These are phyloP conservation scores for Chionis minor DNA, from an alignment of 2,113 vertebrate species.

Conservation along the genomic window DNA sequence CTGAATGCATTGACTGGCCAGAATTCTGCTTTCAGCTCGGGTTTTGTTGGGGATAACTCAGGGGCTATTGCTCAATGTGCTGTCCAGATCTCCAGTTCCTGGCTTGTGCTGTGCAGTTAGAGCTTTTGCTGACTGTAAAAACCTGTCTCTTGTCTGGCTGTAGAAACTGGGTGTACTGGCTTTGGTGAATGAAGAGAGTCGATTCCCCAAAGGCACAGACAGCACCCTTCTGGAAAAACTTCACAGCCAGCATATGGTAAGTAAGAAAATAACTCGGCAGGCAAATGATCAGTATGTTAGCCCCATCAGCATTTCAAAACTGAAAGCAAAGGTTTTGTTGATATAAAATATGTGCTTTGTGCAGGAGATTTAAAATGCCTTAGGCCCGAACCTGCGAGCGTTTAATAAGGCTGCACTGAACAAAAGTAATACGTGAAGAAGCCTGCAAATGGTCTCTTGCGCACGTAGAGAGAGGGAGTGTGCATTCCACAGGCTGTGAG, in stretches of 20 bases:
- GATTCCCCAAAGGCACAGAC: slow-evolving; percentile 95
- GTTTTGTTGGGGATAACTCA: background rate
- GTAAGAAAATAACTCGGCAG: slow-evolving; percentile 63
- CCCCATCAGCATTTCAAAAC: slow-evolving; percentile 45
- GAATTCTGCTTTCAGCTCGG: background rate
- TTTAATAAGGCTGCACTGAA: slow-evolving; percentile 1
- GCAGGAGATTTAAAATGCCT: slow-evolving; percentile 14
- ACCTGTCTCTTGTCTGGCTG: slow-evolving; percentile 36
- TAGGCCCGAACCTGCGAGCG: background rate
- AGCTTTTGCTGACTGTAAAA: slow-evolving; percentile 35
- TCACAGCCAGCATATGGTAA: slow-evolving; percentile 88
- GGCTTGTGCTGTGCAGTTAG: background rate
- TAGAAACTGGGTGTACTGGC: slow-evolving; percentile 92
- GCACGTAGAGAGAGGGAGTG: background rate
- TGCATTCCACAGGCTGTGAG: background rate
- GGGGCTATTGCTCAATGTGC: background rate
- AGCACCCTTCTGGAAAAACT: slow-evolving; percentile 92
- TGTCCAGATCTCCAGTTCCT: slow-evolving; percentile 9
- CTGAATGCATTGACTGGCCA: background rate
- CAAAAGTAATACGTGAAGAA: background rate
- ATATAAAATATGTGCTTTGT: slow-evolving; percentile 33
- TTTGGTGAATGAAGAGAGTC: slow-evolving; percentile 92
- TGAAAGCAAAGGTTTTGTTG: slow-evolving; percentile 37
- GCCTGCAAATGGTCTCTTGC: background rate
- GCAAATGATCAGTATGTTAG: slow-evolving; percentile 60